Conservation (phyloP, 2,113 vertebrate species). For the Gavialis gangeticus region DNA sequence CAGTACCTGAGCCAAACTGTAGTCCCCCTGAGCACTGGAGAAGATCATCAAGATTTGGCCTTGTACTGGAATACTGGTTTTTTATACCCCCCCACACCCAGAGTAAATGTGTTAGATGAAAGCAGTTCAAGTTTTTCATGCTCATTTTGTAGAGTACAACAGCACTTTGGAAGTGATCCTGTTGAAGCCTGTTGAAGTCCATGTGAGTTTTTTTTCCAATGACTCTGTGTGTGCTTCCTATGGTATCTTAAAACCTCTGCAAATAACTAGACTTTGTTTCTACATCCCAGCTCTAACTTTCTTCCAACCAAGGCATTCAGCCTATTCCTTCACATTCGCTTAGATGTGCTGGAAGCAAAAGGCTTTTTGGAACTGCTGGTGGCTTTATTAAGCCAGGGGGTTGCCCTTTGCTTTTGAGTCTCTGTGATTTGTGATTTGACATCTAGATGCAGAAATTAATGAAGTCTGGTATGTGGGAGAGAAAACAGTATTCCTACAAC, state of each 20-base stretch:
- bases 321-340: not conserved
- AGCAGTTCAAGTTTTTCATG: not conserved
- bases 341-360: not conserved
- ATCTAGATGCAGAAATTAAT: slow-evolving; percentile 31
- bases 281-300: not conserved
- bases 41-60: not conserved
- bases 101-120: not conserved
- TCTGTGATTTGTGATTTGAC: not conserved
- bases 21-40: not conserved
- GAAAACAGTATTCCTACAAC: not conserved
- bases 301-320: not conserved
- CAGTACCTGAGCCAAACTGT: not conserved
- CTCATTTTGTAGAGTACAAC: not conserved
- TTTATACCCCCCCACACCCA: too few species aligned
- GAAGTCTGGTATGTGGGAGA: not conserved
- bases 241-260: not conserved
- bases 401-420: slow-evolving; percentile 24
- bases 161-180: not conserved
- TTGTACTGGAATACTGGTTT: not conserved
- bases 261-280: not conserved
- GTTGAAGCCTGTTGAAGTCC: not conserved
- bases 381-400: slow-evolving; percentile 9
- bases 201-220: not conserved
- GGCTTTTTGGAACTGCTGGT: slow-evolving; percentile 8
- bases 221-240: not conserved